These are phyloP conservation scores for Tyrannus savana DNA, from an alignment of 2,113 vertebrate genomes.

Conservation along the genomic window DNA sequence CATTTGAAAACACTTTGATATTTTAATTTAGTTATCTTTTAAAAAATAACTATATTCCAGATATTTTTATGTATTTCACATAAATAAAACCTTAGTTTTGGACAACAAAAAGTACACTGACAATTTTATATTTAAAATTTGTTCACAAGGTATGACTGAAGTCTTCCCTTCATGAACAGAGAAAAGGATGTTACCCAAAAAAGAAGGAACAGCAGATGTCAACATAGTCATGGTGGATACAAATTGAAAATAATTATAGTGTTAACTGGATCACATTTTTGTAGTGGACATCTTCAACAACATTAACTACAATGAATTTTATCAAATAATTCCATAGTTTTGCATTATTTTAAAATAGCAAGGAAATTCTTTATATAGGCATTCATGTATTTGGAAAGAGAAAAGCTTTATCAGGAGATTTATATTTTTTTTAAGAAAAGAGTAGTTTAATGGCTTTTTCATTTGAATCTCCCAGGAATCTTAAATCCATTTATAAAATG, in stretches of 20 bases:
- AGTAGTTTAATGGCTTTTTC: not conserved
- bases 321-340: not conserved
- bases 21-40: not conserved
- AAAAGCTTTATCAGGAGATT: not conserved
- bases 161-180: not conserved
- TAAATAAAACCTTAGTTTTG: not conserved
- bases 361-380: not conserved
- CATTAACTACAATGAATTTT: not conserved
- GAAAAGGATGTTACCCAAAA: not conserved
- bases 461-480: not conserved
- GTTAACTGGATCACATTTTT: not conserved
- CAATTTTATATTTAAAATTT: not conserved
- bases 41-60: not conserved
- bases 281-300: not conserved
- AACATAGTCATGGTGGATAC: not conserved
- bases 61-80: not conserved
- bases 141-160: not conserved
- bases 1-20: not conserved
- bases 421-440: not conserved
- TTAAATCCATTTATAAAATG: constrained; percentile 36
- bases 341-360: not conserved
- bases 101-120: not conserved
- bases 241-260: not conserved
- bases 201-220: not conserved
- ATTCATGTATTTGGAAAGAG: not conserved